These are phyloP conservation scores for Eupithecia vulgata DNA, from an alignment of 2,888 invertebrate genomes.

Conservation along the genomic window DNA sequence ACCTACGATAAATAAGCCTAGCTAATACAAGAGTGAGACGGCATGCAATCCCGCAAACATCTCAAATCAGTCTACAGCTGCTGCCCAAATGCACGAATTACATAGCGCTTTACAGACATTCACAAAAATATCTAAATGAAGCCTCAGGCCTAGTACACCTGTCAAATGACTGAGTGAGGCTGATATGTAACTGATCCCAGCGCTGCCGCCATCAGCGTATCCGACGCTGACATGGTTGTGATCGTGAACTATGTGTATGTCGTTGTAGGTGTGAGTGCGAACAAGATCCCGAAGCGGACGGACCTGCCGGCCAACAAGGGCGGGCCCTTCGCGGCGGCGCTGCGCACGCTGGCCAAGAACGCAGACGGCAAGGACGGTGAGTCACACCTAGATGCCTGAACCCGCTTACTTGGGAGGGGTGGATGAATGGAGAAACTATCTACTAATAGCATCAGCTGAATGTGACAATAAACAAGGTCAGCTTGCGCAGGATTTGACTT, in stretches of 20 bases:
- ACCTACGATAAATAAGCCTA: too few species aligned
- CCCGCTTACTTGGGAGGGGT: conserved; percentile 27
- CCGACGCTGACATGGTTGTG: background rate
- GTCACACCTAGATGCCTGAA: conserved; percentile 53
- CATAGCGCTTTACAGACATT: too few species aligned
- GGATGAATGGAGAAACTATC: conserved; percentile 20
- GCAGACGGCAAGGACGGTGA: conserved; percentile 88
- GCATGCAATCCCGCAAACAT: too few species aligned
- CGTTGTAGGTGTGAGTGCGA: conserved; percentile 76
- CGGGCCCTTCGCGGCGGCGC: conserved; percentile 94
- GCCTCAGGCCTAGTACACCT: too few species aligned
- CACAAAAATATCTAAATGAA: too few species aligned
- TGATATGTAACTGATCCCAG: background rate
- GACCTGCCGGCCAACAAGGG: conserved; percentile 81
- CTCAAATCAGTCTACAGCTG: too few species aligned
- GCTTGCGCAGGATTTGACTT: background rate
- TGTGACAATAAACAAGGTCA: background rate
- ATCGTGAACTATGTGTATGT: conserved; percentile 34
- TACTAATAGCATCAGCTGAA: background rate
- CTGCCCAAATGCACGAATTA: too few species aligned
- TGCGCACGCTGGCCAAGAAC: conserved; percentile 95
- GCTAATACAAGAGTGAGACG: too few species aligned
- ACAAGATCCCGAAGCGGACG: conserved; percentile 74
- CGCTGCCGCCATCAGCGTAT: too few species aligned
- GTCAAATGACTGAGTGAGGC: background rate